Evolutionary conservation across 2,797 vertebrate genomes (phyloP).

Genomic region (Rallus crepitans): DNA sequence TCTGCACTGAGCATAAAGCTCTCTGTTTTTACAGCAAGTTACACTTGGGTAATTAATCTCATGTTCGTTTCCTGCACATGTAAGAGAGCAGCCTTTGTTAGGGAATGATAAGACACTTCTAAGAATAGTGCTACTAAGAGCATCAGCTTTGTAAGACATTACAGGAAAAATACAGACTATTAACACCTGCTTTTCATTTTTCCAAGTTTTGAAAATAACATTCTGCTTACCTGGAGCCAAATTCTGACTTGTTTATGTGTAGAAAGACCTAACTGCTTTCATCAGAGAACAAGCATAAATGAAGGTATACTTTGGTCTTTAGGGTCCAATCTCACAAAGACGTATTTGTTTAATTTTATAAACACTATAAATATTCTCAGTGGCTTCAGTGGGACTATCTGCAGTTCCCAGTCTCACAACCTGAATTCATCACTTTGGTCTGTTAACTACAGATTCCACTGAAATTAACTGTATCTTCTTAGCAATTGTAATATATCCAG

Average conservation of each 20-base stretch:
- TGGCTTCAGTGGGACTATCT: background rate
- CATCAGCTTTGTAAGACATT: constrained; percentile 25
- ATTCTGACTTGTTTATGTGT: background rate
- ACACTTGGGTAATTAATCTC: constrained; percentile 65
- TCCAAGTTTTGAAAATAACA: background rate
- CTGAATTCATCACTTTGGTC: background rate
- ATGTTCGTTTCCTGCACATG: constrained; percentile 57
- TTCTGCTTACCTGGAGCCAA: background rate
- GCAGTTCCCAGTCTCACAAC: background rate
- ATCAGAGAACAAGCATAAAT: background rate
- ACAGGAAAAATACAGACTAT: constrained; percentile 15
- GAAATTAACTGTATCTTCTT: background rate
- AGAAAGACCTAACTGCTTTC: background rate
- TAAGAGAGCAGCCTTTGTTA: constrained; percentile 66
- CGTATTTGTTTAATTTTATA: background rate
- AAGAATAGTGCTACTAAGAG: constrained; percentile 64
- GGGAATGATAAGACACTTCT: constrained; percentile 75
- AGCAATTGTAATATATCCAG: background rate
- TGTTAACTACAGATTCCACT: background rate
- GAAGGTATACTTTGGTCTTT: background rate
- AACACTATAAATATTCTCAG: background rate
- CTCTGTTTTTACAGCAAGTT: constrained; percentile 59
- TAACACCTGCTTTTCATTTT: constrained; percentile 46
- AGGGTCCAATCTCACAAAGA: background rate
- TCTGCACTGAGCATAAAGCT: constrained; percentile 1